Evolutionary conservation across 2,888 invertebrate genomes (phyloP).

Genomic region (Theodoxus fluviatilis): DNA sequence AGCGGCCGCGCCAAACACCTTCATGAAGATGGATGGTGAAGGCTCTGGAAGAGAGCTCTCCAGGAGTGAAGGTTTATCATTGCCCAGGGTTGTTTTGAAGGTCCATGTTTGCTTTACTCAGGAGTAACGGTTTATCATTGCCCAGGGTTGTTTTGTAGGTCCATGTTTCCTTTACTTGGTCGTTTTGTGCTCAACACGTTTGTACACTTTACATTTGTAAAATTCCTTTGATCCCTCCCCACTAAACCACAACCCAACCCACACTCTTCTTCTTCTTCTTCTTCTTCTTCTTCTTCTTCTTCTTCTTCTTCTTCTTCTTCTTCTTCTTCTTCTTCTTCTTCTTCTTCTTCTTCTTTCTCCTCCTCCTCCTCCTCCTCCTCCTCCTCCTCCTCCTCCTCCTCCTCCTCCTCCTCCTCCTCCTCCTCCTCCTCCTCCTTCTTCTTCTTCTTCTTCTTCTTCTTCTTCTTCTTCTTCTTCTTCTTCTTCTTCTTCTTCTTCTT

Average conservation of each 20-base stretch:
- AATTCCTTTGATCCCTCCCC: too few species aligned
- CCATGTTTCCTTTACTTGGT: neutral
- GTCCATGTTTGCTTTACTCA: neutral
- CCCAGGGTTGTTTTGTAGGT: too few species aligned
- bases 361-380: neutral
- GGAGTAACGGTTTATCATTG: neutral
- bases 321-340: slow-evolving; percentile 15
- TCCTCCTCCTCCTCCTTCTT: neutral
- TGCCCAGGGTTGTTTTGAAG: too few species aligned
- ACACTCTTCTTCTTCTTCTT: slow-evolving; percentile 4
- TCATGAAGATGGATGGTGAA: too few species aligned
- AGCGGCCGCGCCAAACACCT: too few species aligned
- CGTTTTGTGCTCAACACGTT: neutral
- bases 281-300: slow-evolving; percentile 16
- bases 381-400: neutral
- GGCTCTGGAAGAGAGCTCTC: too few species aligned
- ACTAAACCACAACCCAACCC: neutral
- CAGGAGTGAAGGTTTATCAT: neutral
- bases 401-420: neutral
- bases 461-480: neutral
- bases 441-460: neutral
- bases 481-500: neutral
- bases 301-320: slow-evolving; percentile 2
- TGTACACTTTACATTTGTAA: too few species aligned
- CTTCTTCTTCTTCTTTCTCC: neutral